Evolutionary conservation across 2,797 vertebrate genomes (phyloP).

Genomic region (Smutsia temminckii): DNA sequence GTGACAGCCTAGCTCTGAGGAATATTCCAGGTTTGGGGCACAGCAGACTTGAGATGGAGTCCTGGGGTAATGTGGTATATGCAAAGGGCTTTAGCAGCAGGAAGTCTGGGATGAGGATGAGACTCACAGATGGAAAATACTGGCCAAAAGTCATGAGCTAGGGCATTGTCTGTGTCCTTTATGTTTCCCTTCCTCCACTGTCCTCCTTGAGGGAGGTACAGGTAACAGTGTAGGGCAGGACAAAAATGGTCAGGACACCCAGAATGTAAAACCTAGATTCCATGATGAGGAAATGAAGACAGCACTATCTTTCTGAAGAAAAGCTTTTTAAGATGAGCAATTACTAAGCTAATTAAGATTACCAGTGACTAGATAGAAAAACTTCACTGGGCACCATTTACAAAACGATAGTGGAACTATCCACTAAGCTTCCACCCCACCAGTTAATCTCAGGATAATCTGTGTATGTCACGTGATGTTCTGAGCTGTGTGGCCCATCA

Average conservation of each 20-base stretch:
- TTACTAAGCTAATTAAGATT: constrained; percentile 13
- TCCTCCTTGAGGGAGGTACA: background rate
- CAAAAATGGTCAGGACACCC: rapidly evolving
- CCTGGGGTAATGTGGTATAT: background rate
- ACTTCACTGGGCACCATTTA: background rate
- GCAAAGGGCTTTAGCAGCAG: background rate
- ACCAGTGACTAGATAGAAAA: background rate
- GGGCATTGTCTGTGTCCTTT: background rate
- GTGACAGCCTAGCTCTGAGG: background rate
- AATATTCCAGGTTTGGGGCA: background rate
- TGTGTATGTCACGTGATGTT: background rate
- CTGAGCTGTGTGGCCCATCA: background rate
- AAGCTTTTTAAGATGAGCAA: background rate
- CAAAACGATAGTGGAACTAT: background rate
- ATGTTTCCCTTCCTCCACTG: background rate
- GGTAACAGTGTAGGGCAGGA: background rate
- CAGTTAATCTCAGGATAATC: background rate
- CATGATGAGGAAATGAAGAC: background rate
- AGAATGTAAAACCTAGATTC: background rate
- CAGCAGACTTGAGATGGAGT: background rate
- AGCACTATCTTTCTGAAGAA: background rate
- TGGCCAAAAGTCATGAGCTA: background rate
- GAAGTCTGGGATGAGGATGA: background rate
- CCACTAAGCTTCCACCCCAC: background rate
- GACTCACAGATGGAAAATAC: background rate